Conservation (phyloP, 2,888 invertebrate species). For the Epinotia bilunana region DNA sequence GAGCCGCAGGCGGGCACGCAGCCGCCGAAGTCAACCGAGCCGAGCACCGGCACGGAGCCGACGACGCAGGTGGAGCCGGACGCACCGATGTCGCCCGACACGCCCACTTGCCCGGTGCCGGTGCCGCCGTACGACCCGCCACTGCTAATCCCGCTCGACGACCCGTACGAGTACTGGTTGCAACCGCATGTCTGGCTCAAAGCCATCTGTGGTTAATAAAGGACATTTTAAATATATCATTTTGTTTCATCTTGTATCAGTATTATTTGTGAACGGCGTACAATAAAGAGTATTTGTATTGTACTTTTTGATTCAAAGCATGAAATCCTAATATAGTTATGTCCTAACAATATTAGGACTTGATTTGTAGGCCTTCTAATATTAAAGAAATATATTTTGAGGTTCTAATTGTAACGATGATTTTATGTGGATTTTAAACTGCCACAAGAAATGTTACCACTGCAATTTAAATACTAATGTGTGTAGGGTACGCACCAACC, state of each 20-base stretch:
- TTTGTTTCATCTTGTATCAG: neutral
- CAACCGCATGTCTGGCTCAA: constrained; percentile 31
- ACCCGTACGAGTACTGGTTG: constrained; percentile 14
- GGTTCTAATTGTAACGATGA: too few species aligned
- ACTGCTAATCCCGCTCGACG: neutral
- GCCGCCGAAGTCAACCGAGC: constrained; percentile 58
- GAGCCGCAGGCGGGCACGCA: constrained; percentile 54
- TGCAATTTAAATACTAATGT: too few species aligned
- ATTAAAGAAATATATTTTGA: too few species aligned
- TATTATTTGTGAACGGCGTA: neutral
- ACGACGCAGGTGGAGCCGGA: constrained; percentile 54
- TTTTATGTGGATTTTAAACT: too few species aligned
- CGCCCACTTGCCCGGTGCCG: constrained; percentile 44
- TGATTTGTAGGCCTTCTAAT: too few species aligned
- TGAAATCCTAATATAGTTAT: too few species aligned
- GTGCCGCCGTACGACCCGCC: constrained; percentile 25
- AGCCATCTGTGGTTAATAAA: constrained; percentile 12
- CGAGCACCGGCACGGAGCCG: constrained; percentile 59
- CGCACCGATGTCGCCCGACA: constrained; percentile 54
- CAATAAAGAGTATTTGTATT: too few species aligned
- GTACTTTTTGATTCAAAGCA: too few species aligned
- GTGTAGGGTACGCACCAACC: too few species aligned
- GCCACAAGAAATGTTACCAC: too few species aligned
- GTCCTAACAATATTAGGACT: too few species aligned
- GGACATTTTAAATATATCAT: neutral